Percentiles rank a stretch among this genome's conserved stretches.
Evolutionary conservation across 2,797 vertebrate genomes (phyloP).

Genomic region (Cyprinella venusta): DNA sequence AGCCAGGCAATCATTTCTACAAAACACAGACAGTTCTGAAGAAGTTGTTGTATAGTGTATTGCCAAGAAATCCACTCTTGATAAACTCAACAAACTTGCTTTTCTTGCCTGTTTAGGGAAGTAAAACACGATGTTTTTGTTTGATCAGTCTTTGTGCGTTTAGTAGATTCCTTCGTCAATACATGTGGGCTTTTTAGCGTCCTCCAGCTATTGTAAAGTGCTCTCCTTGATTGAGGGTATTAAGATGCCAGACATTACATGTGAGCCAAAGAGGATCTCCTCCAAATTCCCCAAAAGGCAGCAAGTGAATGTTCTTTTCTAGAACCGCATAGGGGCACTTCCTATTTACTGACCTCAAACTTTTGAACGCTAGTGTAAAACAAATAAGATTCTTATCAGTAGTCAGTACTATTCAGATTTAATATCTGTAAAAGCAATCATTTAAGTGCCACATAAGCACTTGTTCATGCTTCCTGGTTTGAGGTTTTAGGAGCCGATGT

Average conservation of each 20-base stretch:
- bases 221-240: constrained; percentile 22
- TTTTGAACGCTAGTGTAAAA: neutral
- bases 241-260: constrained; percentile 23
- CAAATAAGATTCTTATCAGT: neutral
- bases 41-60: neutral
- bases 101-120: constrained; percentile 1
- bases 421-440: neutral
- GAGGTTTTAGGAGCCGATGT: neutral
- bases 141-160: constrained; percentile 29
- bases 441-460: neutral
- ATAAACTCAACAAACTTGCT: constrained; percentile 5
- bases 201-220: neutral
- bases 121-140: constrained; percentile 23
- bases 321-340: neutral
- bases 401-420: neutral
- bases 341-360: neutral
- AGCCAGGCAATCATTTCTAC: neutral
- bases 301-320: neutral
- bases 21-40: neutral
- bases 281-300: neutral
- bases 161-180: constrained; percentile 15
- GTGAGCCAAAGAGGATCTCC: constrained; percentile 22
- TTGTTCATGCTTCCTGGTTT: neutral
- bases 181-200: constrained; percentile 17
- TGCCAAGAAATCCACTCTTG: neutral